Percentiles rank a stretch among this genome's conserved stretches.
phyloP scores from a whole-genome alignment of 2,888 invertebrate species.

The Euzophera pinguis region DNA sequence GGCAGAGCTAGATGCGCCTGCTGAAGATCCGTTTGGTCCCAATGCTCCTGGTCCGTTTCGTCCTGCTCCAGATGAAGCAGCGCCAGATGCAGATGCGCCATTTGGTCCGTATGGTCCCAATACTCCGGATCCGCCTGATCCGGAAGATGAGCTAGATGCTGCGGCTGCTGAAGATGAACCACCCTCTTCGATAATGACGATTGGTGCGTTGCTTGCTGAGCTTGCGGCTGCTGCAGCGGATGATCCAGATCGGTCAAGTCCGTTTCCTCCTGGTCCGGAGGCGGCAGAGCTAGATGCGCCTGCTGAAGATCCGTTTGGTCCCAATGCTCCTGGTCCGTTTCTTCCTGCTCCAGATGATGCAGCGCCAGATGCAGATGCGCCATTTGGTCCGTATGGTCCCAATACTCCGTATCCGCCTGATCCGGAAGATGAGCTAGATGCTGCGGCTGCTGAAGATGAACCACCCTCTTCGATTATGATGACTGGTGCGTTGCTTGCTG shows the following conservation, averaged over 20 bases:
- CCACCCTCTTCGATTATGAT: no score
- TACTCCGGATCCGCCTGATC: no score
- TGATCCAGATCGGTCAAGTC: no score
- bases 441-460: neutral
- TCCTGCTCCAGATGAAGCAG: no score
- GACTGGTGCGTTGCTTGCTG: no score
- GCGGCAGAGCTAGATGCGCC: neutral
- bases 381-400: conserved; percentile 3
- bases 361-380: no score
- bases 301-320: neutral
- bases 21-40: neutral
- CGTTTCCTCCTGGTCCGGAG: neutral
- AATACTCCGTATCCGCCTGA: neutral
- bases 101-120: no score
- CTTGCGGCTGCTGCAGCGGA: no score
- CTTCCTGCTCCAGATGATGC: no score
- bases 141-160: neutral
- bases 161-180: neutral
- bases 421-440: neutral
- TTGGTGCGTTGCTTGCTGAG: no score
- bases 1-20: neutral
- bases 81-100: neutral
- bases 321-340: no score
- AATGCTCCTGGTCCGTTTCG: neutral
- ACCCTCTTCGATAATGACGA: no score